These are phyloP conservation scores for Sarcophaga carnaria DNA, from an alignment of 2,888 invertebrate species.

Conservation along the genomic window DNA sequence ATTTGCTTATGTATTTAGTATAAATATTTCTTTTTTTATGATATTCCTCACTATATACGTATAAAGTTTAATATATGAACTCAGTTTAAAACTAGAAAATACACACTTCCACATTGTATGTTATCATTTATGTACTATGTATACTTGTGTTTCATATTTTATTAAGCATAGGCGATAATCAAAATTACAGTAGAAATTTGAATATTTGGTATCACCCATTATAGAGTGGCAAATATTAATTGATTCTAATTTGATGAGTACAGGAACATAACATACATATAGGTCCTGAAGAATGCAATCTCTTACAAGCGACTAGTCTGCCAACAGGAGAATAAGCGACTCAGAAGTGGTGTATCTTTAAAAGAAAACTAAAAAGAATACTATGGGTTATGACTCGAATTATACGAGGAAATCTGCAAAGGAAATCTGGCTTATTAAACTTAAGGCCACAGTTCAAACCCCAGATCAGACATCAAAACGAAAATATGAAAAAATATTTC, in stretches of 20 bases:
- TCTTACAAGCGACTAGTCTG: too few relatives aligned
- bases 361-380: too few relatives aligned
- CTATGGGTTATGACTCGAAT: too few relatives aligned
- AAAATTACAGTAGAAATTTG: neutral
- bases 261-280: too few relatives aligned
- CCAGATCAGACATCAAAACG: too few relatives aligned
- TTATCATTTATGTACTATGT: neutral
- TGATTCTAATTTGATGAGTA: neutral
- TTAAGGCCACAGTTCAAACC: too few relatives aligned
- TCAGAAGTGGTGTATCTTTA: too few relatives aligned
- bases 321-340: too few relatives aligned
- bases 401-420: too few relatives aligned
- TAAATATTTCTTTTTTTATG: neutral
- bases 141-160: neutral
- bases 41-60: neutral
- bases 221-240: neutral
- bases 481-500: too few relatives aligned
- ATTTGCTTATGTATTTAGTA: slow-evolving; percentile 44
- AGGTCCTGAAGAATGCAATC: too few relatives aligned
- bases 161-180: neutral
- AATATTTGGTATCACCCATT: neutral
- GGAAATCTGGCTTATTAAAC: too few relatives aligned
- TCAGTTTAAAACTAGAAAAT: neutral
- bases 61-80: neutral
- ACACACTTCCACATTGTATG: neutral